Base-by-base conservation (phyloP, 1,140 invertebrate genomes). In the Vollenhovia emeryi region DNA sequence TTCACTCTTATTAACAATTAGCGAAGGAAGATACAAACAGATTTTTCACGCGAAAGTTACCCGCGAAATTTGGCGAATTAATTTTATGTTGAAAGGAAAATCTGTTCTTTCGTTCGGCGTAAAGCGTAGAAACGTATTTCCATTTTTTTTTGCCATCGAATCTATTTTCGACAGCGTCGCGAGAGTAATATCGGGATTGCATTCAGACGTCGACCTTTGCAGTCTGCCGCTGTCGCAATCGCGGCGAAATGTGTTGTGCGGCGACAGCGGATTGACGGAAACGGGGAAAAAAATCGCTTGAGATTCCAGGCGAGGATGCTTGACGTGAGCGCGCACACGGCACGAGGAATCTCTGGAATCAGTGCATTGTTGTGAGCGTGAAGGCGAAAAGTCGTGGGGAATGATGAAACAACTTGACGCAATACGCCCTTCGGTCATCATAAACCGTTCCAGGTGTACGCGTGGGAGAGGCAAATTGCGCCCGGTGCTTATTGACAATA, bases 361-460 rank as follows among this genome's bases (percentile, higher is more conserved):
- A 71, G 59, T 82, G 89, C 85, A 85, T 89, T 90, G 89, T 90
- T 80, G 79, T 43, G 33, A 69, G 15, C 73, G 86, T 45, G 40
- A 66, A 43, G 64, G 66, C 50, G 66, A 84, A 64, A 78, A 88
- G 57, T 45, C 57, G 30, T 11, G 68, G 57, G 60, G 59, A 57
- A 82, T 88, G 88, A 91, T 76, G 89, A 91, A 91, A 91, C 76
- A n/a, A 48, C 62, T 66, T 87, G 86, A 91, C 79, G 90, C 90
- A 89, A 91, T 79, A 69, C 88, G 79, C 86, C 83, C 86, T 76
- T 86, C 74, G 82, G 24, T 87, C 82, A 75, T 69, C 85, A 86
- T 84, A 59, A 76, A 57, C 15, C 84, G 86, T 84, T 85, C 73
- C 89, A 88, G 87, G 86, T 90, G 89, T 71, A 64, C 71, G 85